A percentile compares a stretch with the other conserved stretches of the same genome.
Conservation (phyloP, 1,140 invertebrate species). For the Drosophila kurseongensis region DNA sequence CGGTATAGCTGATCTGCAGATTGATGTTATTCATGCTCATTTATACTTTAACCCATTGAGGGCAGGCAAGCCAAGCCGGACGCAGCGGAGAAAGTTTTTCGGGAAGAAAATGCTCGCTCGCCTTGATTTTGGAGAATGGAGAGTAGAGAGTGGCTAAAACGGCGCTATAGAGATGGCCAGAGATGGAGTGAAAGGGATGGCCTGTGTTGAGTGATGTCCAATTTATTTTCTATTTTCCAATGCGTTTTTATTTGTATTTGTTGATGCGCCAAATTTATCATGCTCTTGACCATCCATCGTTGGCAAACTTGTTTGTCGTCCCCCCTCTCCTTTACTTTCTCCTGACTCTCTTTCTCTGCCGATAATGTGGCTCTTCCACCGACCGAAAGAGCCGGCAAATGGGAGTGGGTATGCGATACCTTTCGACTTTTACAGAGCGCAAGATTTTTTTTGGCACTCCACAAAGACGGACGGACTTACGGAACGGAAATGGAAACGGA, state of each 20-base stretch:
- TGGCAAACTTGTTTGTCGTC: constrained; percentile 46
- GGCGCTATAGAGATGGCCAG: not conserved
- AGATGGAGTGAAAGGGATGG: constrained; percentile 18
- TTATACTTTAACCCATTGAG: constrained; percentile 44
- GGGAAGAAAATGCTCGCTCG: constrained; percentile 39
- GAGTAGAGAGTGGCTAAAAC: constrained; percentile 14
- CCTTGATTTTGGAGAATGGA: constrained; percentile 10
- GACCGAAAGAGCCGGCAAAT: constrained; percentile 7
- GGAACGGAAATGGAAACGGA: constrained; percentile 68
- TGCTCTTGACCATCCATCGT: constrained; percentile 51
- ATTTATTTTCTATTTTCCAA: constrained; percentile 53
- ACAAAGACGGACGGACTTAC: constrained; percentile 19
- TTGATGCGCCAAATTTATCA: constrained; percentile 44
- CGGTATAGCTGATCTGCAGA: not conserved
- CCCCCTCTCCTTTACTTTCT: not conserved
- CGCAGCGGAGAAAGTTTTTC: constrained; percentile 52
- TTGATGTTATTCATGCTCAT: constrained; percentile 22
- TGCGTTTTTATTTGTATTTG: constrained; percentile 33
- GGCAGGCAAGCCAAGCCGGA: constrained; percentile 30
- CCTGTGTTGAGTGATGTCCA: constrained; percentile 24
- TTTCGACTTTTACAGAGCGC: constrained; percentile 33
- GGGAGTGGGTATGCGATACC: constrained; percentile 5
- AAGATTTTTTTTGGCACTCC: constrained; percentile 63
- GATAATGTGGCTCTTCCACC: constrained; percentile 5
- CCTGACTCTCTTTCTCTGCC: not conserved